A percentile compares a stretch with the other conserved stretches of the same genome.
Evolutionary conservation across 2,113 vertebrate species (phyloP).

Genomic region (Varanus salvator): DNA sequence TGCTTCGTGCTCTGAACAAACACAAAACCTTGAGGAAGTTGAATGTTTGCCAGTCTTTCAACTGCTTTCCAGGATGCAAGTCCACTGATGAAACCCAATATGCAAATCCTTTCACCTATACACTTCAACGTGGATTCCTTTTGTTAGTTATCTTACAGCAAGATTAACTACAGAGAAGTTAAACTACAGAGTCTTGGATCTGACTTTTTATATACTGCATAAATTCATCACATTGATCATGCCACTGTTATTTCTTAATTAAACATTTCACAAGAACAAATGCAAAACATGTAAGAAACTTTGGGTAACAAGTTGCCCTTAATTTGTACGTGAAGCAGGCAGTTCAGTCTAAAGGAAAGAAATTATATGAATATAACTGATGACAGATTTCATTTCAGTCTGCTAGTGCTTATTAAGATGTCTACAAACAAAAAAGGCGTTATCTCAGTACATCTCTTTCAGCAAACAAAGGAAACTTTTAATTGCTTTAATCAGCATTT

Average conservation of each 20-base stretch:
- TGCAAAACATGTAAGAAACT: conserved; percentile 78
- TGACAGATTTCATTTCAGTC: conserved; percentile 98
- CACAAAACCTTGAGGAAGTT: background rate
- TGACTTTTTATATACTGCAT: conserved; percentile 57
- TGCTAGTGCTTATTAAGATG: conserved; percentile 95
- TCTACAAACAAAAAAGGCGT: conserved; percentile 86
- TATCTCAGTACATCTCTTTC: conserved; percentile 84
- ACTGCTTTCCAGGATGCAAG: background rate
- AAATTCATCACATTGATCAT: conserved; percentile 81
- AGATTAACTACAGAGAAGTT: too few relatives aligned
- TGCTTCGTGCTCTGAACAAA: background rate
- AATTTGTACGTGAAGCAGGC: conserved; percentile 88
- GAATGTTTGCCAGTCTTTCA: conserved; percentile 25
- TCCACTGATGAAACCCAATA: background rate
- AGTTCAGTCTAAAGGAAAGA: conserved; percentile 87
- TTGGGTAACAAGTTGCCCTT: conserved; percentile 89
- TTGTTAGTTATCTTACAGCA: background rate
- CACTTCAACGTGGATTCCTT: background rate
- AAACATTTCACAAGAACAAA: conserved; percentile 80
- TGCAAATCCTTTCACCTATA: conserved; percentile 66
- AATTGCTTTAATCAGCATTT: conserved; percentile 98
- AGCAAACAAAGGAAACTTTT: conserved; percentile 96
- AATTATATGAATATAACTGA: conserved; percentile 76
- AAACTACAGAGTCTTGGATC: background rate
- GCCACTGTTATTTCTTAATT: conserved; percentile 81